Percentiles rank a stretch among this genome's conserved stretches.
phyloP scores from a whole-genome alignment of 2,113 vertebrate species.

The Chiloscyllium plagiosum region DNA sequence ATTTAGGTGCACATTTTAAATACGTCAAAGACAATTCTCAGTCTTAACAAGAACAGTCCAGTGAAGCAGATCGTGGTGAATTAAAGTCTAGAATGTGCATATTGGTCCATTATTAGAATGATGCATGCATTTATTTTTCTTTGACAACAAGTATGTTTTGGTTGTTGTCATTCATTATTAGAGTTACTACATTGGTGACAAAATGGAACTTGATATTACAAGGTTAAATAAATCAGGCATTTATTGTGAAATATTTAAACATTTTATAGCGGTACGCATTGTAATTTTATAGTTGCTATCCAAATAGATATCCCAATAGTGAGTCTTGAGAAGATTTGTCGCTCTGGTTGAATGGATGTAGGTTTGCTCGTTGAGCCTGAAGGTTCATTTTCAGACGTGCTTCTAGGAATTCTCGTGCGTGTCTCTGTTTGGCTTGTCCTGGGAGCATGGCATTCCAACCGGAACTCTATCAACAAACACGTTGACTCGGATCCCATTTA shows the following conservation, averaged over 20 bases:
- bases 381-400: too few species aligned
- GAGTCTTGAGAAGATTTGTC: too few species aligned
- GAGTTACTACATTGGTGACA: not conserved
- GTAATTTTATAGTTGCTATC: not conserved
- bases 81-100: not conserved
- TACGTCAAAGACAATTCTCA: not conserved
- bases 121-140: not conserved
- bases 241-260: not conserved
- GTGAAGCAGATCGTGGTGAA: not conserved
- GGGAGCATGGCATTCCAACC: too few species aligned
- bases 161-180: slow-evolving; percentile 2
- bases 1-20: not conserved
- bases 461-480: too few species aligned
- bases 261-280: not conserved
- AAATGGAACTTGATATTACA: not conserved
- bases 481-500: too few species aligned
- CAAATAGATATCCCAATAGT: not conserved
- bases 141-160: not conserved
- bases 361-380: too few species aligned
- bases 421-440: too few species aligned
- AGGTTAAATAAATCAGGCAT: not conserved
- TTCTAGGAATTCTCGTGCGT: too few species aligned
- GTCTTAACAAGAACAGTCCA: not conserved
- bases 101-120: not conserved
- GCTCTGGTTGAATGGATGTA: too few species aligned